Evolutionary conservation across 2,888 invertebrate species (phyloP), one percentile per base, ranked within the genome.

Genomic region (Congeria kusceri): DNA sequence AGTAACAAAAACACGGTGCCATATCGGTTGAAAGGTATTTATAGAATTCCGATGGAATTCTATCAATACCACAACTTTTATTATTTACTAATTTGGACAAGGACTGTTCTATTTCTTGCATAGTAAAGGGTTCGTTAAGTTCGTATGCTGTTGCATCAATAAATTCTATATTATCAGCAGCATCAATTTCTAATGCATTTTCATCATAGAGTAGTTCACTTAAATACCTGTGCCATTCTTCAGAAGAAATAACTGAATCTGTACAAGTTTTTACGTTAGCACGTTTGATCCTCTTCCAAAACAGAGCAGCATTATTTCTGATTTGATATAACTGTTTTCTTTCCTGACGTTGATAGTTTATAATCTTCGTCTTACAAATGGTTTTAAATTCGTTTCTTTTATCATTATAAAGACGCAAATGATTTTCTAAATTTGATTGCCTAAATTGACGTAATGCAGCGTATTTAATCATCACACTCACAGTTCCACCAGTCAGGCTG

Each of bases 241-340:
- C n/a, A 5, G 53, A 3, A 11, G 49, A 64, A 1, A 44, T 27
- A 27, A 28, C 49, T 32, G 27, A 28, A 27, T 64, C 23, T 49
- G 28, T 46, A 32, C 1, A 28, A 15, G n/a, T n/a, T 7, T 28
- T 46, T 46, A 49, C 23, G 23, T 47, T 29, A 9, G 25, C 20
- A n/a, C 20, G n/a, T 64, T 64, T 64, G 25, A 64, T 13, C 46
- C 27, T 64, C 27, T 64, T 64, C 64, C 64, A 64, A 25, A 64
- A 64, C 3, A 11, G 46, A 4, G 46, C 49, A 13, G 64, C 47
- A 9, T 64, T 49, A 3, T 64, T 64, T 27, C 49, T 49, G 47
- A 46, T 49, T 28, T 49, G 49, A 32, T 39, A 20, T 32, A 13
- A 44, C 39, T 62, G 25, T 62, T 39, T 25, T 39, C 39, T 25